phyloP scores from a whole-genome alignment of 64 coral and sea anemone species.

The Porites australiensis region DNA sequence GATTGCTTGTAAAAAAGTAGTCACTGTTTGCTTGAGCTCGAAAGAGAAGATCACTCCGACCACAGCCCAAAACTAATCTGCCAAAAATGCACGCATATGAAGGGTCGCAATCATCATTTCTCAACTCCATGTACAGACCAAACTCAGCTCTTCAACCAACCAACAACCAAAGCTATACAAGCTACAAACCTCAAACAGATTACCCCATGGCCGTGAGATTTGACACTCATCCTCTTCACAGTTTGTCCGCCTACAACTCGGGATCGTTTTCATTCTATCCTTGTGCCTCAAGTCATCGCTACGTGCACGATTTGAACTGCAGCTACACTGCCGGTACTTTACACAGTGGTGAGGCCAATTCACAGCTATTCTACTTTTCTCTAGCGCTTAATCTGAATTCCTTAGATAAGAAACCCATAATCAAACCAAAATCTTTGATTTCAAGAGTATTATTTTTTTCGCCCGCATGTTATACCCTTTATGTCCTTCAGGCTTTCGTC shows the following conservation, averaged over 20 bases:
- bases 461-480: not conserved
- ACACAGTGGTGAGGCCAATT: constrained; percentile 75
- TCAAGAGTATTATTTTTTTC: not conserved
- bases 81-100: constrained; percentile 93
- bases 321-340: constrained; percentile 77
- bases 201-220: constrained; percentile 92
- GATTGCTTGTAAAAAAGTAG: constrained; percentile 63
- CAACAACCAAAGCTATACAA: constrained; percentile 71
- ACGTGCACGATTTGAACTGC: constrained; percentile 92
- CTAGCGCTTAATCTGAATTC: constrained; percentile 57
- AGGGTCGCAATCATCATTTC: constrained; percentile 73
- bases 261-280: constrained; percentile 90
- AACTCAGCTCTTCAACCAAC: constrained; percentile 71
- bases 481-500: not conserved
- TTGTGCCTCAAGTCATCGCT: constrained; percentile 88
- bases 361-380: constrained; percentile 10
- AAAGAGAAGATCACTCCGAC: constrained; percentile 20
- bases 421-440: constrained; percentile 3
- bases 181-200: constrained; percentile 83
- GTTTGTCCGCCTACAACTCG: constrained; percentile 77
- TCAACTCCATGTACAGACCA: constrained; percentile 90
- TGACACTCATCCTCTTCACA: constrained; percentile 87
- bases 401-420: not conserved
- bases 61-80: not conserved
- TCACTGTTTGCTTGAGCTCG: constrained; percentile 42